Evolutionary conservation across 2,113 vertebrate genomes (phyloP).

Genomic region (Raja brachyura): DNA sequence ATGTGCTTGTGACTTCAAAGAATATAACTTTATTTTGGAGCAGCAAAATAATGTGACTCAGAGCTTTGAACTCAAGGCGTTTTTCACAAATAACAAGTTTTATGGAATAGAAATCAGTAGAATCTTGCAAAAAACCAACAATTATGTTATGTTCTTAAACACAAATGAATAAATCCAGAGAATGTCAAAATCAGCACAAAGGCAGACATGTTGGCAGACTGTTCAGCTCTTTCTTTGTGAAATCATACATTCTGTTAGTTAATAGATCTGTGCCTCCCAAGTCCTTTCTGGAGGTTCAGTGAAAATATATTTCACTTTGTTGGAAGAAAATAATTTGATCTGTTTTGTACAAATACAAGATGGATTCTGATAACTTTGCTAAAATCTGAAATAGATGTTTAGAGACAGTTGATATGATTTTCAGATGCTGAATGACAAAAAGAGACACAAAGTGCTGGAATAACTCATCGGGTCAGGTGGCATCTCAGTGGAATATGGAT

Average conservation of each 20-base stretch:
- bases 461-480: too few species aligned
- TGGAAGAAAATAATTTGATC: neutral
- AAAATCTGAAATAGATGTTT: neutral
- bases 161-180: neutral
- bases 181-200: neutral
- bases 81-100: neutral
- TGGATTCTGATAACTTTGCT: neutral
- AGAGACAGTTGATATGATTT: neutral
- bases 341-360: neutral
- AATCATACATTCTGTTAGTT: neutral
- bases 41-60: neutral
- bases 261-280: neutral
- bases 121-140: neutral
- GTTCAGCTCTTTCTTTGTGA: neutral
- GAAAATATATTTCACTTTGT: neutral
- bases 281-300: neutral
- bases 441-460: too few species aligned
- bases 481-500: too few species aligned
- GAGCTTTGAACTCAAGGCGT: neutral
- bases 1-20: neutral
- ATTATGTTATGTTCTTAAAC: neutral
- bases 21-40: neutral
- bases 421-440: too few species aligned
- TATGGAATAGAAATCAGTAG: neutral
- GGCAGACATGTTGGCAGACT: neutral